Percentiles rank a stretch among this genome's conserved stretches.
Evolutionary conservation across 2,888 invertebrate genomes (phyloP).

Genomic region (Bellardia bayeri): DNA sequence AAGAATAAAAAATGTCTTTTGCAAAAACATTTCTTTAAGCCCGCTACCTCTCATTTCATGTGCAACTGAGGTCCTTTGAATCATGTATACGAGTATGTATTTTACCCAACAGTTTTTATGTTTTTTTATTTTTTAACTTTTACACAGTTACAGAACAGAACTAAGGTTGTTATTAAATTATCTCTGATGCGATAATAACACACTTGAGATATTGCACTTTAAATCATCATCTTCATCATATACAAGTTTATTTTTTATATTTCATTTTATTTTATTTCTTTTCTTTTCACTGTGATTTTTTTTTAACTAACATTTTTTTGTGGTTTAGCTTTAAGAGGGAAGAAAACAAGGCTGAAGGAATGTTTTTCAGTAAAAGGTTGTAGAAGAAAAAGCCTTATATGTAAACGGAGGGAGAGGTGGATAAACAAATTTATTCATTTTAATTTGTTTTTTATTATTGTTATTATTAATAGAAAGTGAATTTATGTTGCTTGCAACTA

Average conservation of each 20-base stretch:
- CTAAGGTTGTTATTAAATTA: constrained; percentile 81
- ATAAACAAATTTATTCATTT: too few species aligned
- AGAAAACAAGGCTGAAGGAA: neutral
- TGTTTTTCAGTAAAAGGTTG: too few species aligned
- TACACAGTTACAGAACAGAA: constrained; percentile 46
- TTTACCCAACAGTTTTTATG: neutral
- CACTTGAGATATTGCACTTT: constrained; percentile 77
- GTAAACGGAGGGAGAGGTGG: too few species aligned
- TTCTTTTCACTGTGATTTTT: constrained; percentile 28
- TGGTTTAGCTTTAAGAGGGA: constrained; percentile 14
- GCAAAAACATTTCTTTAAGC: constrained; percentile 31
- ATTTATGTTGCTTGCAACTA: neutral
- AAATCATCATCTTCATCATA: constrained; percentile 69
- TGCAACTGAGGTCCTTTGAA: constrained; percentile 38
- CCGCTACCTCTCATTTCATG: neutral
- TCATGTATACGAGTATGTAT: neutral
- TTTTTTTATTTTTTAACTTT: constrained; percentile 15
- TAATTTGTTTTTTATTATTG: neutral
- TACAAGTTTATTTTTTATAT: constrained; percentile 27
- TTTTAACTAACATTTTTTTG: neutral
- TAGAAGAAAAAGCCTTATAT: too few species aligned
- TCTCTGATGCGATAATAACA: constrained; percentile 82
- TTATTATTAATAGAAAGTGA: constrained; percentile 42
- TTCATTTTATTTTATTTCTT: constrained; percentile 13
- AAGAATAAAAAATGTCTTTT: constrained; percentile 32